Base-by-base conservation (phyloP, 2,888 invertebrate species). In the Xestia rhomboidea region DNA sequence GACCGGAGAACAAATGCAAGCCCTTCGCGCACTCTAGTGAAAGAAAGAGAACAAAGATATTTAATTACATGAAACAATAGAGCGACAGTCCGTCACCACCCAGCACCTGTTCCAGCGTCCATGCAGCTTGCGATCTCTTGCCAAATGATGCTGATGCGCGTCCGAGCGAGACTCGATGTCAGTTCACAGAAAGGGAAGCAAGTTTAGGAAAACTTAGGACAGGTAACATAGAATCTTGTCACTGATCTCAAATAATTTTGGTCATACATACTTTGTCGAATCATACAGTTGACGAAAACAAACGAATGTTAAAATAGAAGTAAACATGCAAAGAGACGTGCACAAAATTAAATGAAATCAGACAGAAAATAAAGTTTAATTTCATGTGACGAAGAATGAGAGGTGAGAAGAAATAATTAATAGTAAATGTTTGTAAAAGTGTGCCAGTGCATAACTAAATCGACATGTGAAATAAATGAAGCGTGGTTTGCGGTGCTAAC, bases 11-110 rank as follows among this genome's bases (percentile, higher is more conserved):
- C 90, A 97, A 96, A 92, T 97, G 97, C 92, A 97, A 97, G 91
- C 97, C 97, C 90, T 96, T 95, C 90, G 95, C 94, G 95, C 98
- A 98, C 93, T 97, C 98, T 98, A 97, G 89, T 97, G 97, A 93
- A 94, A 94, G 93, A 93, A 91, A 94, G 90, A 96, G 95, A 94
- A 95, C 93, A 96, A 89, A 93, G 83, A 90, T 88, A 84, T 93
- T 94, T 94, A 92, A 94, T 92, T 93, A 93, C 89, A 93, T 88
- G 86, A 91, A 85, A 90, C 88, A 93, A 86, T 84, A 91, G 89
- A 87, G 84, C 86, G 87, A 91, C 30, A 90, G 90, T 91, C 95
- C 95, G 90, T 91, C 95, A 96, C 96, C 96, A 95, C 93, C 95
- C 95, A 93, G 93, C 95, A 95, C 95, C 95, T 89, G 75, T 90